A percentile compares a stretch with the other conserved stretches of the same genome.
These are phyloP conservation scores for Hippasteria phrygiana DNA, from an alignment of 53 echinoderm and acorn worm species.

Conservation along the genomic window DNA sequence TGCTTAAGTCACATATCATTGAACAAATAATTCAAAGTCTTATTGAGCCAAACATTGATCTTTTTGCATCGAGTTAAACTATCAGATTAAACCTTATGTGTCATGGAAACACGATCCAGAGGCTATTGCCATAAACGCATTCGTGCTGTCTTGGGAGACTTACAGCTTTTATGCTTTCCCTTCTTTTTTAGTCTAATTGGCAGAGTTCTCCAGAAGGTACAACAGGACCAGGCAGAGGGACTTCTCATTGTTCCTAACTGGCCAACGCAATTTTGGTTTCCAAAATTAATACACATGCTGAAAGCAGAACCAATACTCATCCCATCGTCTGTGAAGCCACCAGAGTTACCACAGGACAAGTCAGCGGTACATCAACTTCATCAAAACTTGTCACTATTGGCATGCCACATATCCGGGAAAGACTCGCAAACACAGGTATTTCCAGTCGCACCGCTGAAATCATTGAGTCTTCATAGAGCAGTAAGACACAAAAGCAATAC, in stretches of 20 bases:
- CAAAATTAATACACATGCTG: background rate
- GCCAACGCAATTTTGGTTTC: background rate
- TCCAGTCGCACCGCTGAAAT: background rate
- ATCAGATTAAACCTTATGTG: slow-evolving; percentile 23
- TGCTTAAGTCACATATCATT: background rate
- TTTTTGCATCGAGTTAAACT: slow-evolving; percentile 26
- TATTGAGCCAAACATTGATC: background rate
- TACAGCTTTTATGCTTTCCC: slow-evolving; percentile 3
- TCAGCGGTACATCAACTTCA: background rate
- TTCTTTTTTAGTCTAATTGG: background rate
- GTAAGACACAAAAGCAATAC: slow-evolving; percentile 13
- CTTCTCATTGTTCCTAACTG: background rate
- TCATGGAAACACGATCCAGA: slow-evolving; percentile 16
- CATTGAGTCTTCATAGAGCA: slow-evolving; percentile 4
- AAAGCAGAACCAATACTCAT: background rate
- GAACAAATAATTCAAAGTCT: background rate
- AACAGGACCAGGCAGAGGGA: background rate
- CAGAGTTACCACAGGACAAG: background rate
- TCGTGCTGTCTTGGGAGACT: background rate
- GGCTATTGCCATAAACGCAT: background rate
- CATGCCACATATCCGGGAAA: slow-evolving; percentile 30
- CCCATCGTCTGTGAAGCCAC: background rate
- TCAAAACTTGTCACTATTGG: background rate
- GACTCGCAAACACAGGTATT: background rate
- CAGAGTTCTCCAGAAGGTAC: slow-evolving; percentile 19